Conservation (phyloP, 2,888 invertebrate genomes). For the Charanyca ferruginea region DNA sequence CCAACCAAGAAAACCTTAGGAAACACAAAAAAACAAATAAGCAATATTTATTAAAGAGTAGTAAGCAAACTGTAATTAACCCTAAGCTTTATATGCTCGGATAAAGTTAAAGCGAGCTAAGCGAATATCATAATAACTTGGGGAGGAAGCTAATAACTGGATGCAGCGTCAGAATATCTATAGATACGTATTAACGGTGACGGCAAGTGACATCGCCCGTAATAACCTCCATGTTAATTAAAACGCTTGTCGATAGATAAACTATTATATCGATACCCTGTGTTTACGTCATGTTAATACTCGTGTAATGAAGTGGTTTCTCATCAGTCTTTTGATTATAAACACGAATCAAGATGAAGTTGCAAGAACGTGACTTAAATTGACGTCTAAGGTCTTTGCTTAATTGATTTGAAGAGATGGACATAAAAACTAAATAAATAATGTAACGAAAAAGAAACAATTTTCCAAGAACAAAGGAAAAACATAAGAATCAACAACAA, state of each 20-base stretch:
- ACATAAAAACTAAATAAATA: background rate
- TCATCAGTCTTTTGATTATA: conserved; percentile 27
- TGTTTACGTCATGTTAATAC: conserved; percentile 53
- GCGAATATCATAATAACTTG: conserved; percentile 67
- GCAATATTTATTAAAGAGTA: conserved; percentile 28
- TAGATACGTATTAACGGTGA: conserved; percentile 52
- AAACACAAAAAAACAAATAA: conserved; percentile 5
- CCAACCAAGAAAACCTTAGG: background rate
- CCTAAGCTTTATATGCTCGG: conserved; percentile 52
- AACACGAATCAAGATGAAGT: background rate
- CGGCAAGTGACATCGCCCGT: conserved; percentile 66
- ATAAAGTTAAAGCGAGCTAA: conserved; percentile 59
- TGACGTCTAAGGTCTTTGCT: background rate
- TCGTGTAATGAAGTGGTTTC: conserved; percentile 55
- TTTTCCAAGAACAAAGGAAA: conserved; percentile 36
- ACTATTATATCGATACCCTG: conserved; percentile 68
- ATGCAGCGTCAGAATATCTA: conserved; percentile 61
- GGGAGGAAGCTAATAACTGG: conserved; percentile 61
- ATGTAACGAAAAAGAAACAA: background rate
- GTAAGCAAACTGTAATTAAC: conserved; percentile 51
- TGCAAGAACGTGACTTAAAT: background rate
- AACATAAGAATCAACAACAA: conserved; percentile 43
- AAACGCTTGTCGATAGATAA: conserved; percentile 74
- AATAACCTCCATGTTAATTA: conserved; percentile 78
- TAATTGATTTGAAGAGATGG: background rate